Base-by-base conservation (phyloP, 2,797 vertebrate species). In the Balearica regulorum region DNA sequence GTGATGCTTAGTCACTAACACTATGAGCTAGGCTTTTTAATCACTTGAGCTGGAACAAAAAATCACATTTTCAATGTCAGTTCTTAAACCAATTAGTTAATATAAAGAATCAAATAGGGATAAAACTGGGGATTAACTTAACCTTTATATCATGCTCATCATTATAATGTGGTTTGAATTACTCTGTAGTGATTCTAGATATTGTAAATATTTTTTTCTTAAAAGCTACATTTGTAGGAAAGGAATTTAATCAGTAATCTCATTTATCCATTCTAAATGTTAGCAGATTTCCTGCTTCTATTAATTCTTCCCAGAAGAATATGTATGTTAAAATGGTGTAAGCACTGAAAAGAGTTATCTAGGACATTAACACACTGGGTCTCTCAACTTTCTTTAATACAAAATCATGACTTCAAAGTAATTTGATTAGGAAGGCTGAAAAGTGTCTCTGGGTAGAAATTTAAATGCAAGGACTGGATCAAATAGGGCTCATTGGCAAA, bases 261-360 rank as follows among this genome's bases (percentile, higher is more conserved):
- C 60, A 90, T 86, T 87, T 93, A 92, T 87, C 29, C 29, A 61
- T 91, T 94, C 37, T 93, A 92, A 93, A 89, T 69, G 35, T 95
- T 92, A 86, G 35, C 64, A 96, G 72, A 84, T 93, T 93, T 96
- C 76, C 64, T 93, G 37, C 5, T 93, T 87, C 72, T 54, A 55
- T 73, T 83, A 82, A 89, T 78, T 77, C 20, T 86, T 91, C 49
- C 54, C 35, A 89, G 66, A 95, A 94, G 53, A 87, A 77, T 76
- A 62, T 41, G 2, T 24, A 37, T 43, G 10, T 77, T 71, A 75
- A 11, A 75, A 21, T 46, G 21, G 71, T 43, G 13, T 69, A 83
- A 90, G 11, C 20, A 48, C 31, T 68, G 62, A 73, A 87, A 73
- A 54, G 11, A 73, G 11, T 71, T 91, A 33, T 72, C 29, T 71